Evolutionary conservation across 2,797 vertebrate species (phyloP), one percentile per base, ranked within the genome.

Genomic region (Masticophis lateralis): DNA sequence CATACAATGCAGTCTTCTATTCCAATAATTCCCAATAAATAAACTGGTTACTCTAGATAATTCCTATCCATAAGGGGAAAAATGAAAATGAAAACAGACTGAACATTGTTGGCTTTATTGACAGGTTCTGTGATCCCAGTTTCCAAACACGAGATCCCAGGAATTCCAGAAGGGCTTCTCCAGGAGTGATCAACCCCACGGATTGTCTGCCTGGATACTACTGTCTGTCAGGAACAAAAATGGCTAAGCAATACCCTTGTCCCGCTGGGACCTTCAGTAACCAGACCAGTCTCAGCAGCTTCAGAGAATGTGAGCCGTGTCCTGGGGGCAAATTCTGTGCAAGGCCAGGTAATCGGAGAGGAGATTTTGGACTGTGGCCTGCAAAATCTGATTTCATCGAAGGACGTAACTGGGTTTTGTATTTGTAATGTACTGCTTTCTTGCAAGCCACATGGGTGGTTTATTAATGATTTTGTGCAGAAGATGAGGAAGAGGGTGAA

Each of bases 181-280:
- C 92, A 6, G 95, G 91, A 0, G 87, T 94, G 53, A 47, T 92
- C 51, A 92, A 47, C 47, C 97, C 97, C 87, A 2, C 9, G 8
- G 96, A 97, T 53, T 99, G 99, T 94, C 98, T 98, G 66, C 97
- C 97, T 37, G 98, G 99, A 7, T 98, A 98, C 95, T 98, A 98
- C 94, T 99, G 99, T 95, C 98, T 98, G 0, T 94, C 95, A 18
- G 98, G 98, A 87, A 98, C 98, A 28, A 95, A 97, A 91, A 95
- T 92, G 90, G 97, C 96, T 87, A 95, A 91, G 2, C 98, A 98
- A 90, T 56, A 98, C 25, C 98, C 99, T 0, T 99, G 99, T 96
- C 98, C 98, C 22, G 97, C 95, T 94, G 99, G 99, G 91, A 99
- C 98, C 93, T 99, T 98, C 96, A 98, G 97, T 94, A 97, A 97